Conservation (phyloP, 1,140 invertebrate species). For the Plodia interpunctella region DNA sequence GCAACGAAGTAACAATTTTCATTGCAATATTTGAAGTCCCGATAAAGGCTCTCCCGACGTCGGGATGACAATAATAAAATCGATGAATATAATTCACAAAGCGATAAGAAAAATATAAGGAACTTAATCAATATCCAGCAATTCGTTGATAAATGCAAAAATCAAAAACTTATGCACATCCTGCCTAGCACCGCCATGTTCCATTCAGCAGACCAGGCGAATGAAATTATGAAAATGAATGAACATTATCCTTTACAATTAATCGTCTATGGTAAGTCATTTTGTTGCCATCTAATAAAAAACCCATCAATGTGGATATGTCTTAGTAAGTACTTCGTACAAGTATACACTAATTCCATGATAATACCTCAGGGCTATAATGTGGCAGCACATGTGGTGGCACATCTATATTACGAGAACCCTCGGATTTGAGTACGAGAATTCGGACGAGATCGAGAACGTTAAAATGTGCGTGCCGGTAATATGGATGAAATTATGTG, state of each 20-base stretch:
- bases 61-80: conserved; percentile 16
- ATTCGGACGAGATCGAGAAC: no score
- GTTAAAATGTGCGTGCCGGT: no score
- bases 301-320: no score
- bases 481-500: no score
- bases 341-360: no score
- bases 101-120: conserved; percentile 15
- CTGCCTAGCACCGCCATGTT: conserved; percentile 74
- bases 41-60: conserved; percentile 10
- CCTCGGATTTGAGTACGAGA: no score
- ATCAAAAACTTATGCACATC: conserved; percentile 68
- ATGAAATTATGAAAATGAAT: conserved; percentile 37
- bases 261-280: not conserved
- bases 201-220: conserved; percentile 36
- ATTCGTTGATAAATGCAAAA: conserved; percentile 56
- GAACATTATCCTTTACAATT: conserved; percentile 12
- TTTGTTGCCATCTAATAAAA: not conserved
- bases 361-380: no score
- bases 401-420: no score
- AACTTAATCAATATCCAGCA: conserved; percentile 30
- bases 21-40: conserved; percentile 54
- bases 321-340: no score
- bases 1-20: conserved; percentile 72
- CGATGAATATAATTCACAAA: conserved; percentile 23
- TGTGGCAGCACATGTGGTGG: no score